Evolutionary conservation across 2,797 vertebrate genomes (phyloP).

Genomic region (Scleropages formosus): DNA sequence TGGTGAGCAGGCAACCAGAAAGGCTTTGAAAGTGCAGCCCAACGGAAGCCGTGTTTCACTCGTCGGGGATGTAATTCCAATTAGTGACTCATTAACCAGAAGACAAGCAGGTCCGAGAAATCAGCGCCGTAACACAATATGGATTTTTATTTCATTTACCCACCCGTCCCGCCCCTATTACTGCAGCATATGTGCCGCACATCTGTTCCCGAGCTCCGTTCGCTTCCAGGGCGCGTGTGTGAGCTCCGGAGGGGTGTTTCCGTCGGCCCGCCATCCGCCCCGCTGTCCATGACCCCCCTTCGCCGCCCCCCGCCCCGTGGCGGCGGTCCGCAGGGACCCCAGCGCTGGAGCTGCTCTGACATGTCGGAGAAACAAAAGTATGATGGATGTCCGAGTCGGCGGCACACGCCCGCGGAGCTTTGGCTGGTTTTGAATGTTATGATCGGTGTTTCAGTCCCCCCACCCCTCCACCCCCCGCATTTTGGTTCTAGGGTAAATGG

Average conservation of each 20-base stretch:
- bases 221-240: background rate
- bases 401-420: background rate
- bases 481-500: background rate
- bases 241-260: background rate
- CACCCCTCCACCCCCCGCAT: constrained; percentile 12
- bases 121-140: constrained; percentile 13
- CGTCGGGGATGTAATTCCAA: constrained; percentile 22
- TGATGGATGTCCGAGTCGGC: constrained; percentile 23
- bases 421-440: background rate
- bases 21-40: constrained; percentile 21
- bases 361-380: background rate
- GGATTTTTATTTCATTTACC: constrained; percentile 7
- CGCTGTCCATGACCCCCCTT: constrained; percentile 8
- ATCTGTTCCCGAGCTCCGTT: constrained; percentile 16
- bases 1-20: background rate
- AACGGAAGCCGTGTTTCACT: constrained; percentile 14
- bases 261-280: constrained; percentile 15
- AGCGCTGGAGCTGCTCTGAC: no score
- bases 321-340: background rate
- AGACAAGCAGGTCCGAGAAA: constrained; percentile 26
- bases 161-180: background rate
- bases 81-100: constrained; percentile 23
- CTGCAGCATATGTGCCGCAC: background rate
- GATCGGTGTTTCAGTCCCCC: background rate
- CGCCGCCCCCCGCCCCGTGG: constrained; percentile 14